Percentiles rank a stretch among this genome's conserved stretches.
Conservation (phyloP, 2,888 invertebrate species). For the Microplitis manilae region DNA sequence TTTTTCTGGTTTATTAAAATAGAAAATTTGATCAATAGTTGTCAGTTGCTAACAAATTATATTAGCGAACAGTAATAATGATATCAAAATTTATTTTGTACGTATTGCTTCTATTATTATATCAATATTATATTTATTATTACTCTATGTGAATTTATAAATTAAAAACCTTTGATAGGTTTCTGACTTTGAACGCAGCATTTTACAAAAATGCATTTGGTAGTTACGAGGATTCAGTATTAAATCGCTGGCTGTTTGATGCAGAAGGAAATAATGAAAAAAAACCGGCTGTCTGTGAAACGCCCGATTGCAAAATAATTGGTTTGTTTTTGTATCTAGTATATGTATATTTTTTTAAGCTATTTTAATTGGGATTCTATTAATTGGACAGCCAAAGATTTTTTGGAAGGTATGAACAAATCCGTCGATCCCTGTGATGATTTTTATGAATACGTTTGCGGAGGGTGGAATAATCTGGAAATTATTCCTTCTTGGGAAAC, state of each 20-base stretch:
- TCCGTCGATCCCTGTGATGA: slow-evolving; percentile 55
- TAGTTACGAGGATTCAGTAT: neutral
- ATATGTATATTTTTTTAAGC: neutral
- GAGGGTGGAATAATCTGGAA: slow-evolving; percentile 50
- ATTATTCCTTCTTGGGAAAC: slow-evolving; percentile 49
- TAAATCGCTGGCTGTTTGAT: slow-evolving; percentile 17
- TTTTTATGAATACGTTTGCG: slow-evolving; percentile 57
- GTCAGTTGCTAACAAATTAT: neutral
- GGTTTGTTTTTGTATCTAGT: slow-evolving; percentile 30
- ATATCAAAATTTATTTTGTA: neutral
- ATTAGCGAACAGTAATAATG: neutral
- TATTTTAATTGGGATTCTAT: neutral
- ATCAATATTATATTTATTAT: neutral
- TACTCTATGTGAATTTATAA: neutral
- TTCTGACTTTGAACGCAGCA: neutral
- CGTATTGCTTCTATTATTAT: neutral
- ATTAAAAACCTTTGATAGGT: neutral
- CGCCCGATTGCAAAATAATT: slow-evolving; percentile 43
- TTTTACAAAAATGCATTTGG: neutral
- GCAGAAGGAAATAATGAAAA: slow-evolving; percentile 1
- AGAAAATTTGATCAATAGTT: neutral
- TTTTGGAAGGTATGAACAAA: slow-evolving; percentile 50
- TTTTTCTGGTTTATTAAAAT: neutral
- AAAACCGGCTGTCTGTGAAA: slow-evolving; percentile 41
- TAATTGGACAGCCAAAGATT: slow-evolving; percentile 41